Evolutionary conservation across 1,140 invertebrate genomes (phyloP), one percentile per base, ranked within the genome.

Genomic region (Aphaenogaster ashmeadi): DNA sequence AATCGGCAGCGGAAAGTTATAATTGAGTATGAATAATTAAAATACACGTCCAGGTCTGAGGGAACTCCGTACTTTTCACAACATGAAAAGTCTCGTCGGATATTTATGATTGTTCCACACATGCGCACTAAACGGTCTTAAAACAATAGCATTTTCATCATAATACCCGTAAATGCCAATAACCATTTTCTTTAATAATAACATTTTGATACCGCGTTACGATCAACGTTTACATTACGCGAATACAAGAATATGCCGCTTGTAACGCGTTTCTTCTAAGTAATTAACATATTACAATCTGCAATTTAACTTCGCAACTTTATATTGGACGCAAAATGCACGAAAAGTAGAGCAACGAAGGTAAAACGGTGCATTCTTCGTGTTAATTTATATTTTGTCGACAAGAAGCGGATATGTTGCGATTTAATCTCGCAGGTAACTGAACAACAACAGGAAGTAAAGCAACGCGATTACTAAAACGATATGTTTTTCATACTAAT

Each of bases 11-110:
- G 60, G 69, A 89, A 90, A 89, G 84, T 89, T 90, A 89, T 90
- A 89, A 90, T 89, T 90, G 89, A 90, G 75, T 89, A 90, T 90
- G 88, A 90, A 89, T 90, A 89, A 90, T 90, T 90, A 89, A 90
- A 58, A 71, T 56, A 77, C 58, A 64, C 50, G 33, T 21, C 33
- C 41, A 38, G 47, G 3, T 77, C 41, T 15, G 7, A 36, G 27
- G 21, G 62, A 47, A 36, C 33, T 18, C 9, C 11, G 47, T 27
- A 86, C 36, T 86, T 86, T 86, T 77, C 58, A 77, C 67, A 85
- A 52, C 54, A 52, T 38, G 18, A 86, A 85, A 85, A 86, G 44
- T 52, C 21, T 66, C 72, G 41, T 41, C 21, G 74, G 41, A 64
- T 84, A 84, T 84, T 84, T 84, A 66, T 67, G 6, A 41, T 77